A percentile compares a stretch with the other conserved stretches of the same genome.
Evolutionary conservation across 2,113 vertebrate genomes (phyloP).

Genomic region (Rhea pennata): DNA sequence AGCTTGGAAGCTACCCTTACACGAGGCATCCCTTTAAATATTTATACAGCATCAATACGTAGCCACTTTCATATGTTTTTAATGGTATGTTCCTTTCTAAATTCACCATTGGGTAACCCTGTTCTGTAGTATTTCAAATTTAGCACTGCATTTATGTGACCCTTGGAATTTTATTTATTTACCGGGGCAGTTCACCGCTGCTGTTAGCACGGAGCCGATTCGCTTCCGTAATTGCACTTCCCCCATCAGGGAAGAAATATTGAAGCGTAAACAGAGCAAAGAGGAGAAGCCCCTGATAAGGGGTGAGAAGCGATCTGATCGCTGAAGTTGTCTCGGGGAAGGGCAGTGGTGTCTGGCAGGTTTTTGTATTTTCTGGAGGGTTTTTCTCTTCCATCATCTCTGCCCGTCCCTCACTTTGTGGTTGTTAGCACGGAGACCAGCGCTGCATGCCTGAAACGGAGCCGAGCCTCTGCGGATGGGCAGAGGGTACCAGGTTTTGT

Average conservation of each 20-base stretch:
- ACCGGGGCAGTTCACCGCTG: not conserved
- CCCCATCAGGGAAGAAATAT: not conserved
- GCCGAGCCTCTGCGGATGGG: not conserved
- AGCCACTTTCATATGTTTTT: slow-evolving; percentile 53
- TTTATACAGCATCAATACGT: slow-evolving; percentile 50
- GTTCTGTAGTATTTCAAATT: not conserved
- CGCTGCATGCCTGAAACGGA: not conserved
- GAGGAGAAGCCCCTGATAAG: not conserved
- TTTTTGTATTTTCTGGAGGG: not conserved
- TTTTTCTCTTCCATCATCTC: not conserved
- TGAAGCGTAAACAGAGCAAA: not conserved
- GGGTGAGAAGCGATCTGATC: not conserved
- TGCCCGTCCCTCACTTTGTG: not conserved
- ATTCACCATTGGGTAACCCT: slow-evolving; percentile 43
- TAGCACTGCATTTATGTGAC: not conserved
- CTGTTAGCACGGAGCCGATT: not conserved
- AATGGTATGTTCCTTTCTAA: slow-evolving; percentile 47
- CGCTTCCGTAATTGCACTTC: not conserved
- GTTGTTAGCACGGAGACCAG: not conserved
- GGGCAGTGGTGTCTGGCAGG: not conserved
- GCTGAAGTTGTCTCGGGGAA: not conserved
- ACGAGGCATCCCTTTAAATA: slow-evolving; percentile 55
- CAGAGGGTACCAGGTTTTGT: no score
- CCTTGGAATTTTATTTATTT: slow-evolving; percentile 20
- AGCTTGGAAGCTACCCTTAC: slow-evolving; percentile 55